Evolutionary conservation across 2,797 vertebrate species (phyloP).

Genomic region (Leptodactylus fallax): DNA sequence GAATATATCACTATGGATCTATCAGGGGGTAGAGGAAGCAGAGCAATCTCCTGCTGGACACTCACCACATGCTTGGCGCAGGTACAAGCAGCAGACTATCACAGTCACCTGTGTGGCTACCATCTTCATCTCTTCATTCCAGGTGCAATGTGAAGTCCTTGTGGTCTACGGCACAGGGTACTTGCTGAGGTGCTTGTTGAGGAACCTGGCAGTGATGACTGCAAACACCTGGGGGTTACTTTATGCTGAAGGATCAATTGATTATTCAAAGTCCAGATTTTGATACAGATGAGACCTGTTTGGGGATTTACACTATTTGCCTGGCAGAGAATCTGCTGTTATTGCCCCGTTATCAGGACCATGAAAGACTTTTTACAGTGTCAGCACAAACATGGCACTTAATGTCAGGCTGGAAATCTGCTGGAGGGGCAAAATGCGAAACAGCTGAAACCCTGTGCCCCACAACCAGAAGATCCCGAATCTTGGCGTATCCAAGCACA

Average conservation of each 20-base stretch:
- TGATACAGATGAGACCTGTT: neutral
- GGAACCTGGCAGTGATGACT: neutral
- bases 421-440: neutral
- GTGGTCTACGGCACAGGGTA: neutral
- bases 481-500: too few relatives aligned
- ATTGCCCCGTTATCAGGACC: neutral
- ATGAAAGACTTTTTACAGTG: neutral
- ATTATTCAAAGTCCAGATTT: conserved; percentile 41
- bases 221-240: neutral
- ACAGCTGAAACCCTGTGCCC: too few relatives aligned
- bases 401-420: neutral
- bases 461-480: neutral
- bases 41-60: neutral
- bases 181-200: neutral
- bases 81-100: conserved; percentile 16
- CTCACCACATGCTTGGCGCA: conserved; percentile 22
- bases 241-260: neutral
- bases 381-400: neutral
- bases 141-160: neutral
- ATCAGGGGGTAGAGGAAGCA: neutral
- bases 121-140: neutral
- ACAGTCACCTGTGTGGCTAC: neutral
- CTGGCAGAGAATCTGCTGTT: conserved; percentile 17
- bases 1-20: too few relatives aligned
- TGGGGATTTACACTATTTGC: neutral